Conservation (phyloP, 2,797 vertebrate genomes). For the Cheirogaleus major region DNA sequence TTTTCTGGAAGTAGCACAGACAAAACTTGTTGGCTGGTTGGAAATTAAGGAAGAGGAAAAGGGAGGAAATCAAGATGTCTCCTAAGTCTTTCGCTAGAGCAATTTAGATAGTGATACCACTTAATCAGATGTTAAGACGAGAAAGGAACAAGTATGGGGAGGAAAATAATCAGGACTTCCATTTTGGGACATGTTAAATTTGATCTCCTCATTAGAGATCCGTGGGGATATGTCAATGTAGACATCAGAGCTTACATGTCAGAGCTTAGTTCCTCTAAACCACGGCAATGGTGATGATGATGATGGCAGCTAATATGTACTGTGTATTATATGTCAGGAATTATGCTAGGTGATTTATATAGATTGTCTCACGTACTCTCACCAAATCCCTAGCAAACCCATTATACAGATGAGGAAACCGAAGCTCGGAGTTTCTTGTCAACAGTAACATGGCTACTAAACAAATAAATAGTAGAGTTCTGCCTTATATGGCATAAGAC, state of each 20-base stretch:
- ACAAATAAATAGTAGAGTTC: neutral
- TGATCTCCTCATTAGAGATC: neutral
- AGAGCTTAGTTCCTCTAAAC: neutral
- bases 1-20: neutral
- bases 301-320: neutral
- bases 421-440: neutral
- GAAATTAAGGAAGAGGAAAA: neutral
- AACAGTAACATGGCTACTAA: neutral
- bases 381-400: neutral
- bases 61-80: neutral
- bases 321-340: neutral
- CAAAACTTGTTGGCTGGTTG: neutral
- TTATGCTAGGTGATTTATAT: neutral
- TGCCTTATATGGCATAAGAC: neutral
- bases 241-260: neutral
- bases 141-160: neutral
- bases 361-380: neutral
- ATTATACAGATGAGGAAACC: neutral
- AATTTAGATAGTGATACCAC: constrained; percentile 24
- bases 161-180: neutral
- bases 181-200: neutral
- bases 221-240: neutral
- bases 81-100: neutral
- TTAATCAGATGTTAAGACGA: neutral
- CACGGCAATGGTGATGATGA: neutral